Percentiles rank a stretch among this genome's conserved stretches.
Conservation (phyloP, 2,888 invertebrate genomes). For the Prionchulus punctatus region DNA sequence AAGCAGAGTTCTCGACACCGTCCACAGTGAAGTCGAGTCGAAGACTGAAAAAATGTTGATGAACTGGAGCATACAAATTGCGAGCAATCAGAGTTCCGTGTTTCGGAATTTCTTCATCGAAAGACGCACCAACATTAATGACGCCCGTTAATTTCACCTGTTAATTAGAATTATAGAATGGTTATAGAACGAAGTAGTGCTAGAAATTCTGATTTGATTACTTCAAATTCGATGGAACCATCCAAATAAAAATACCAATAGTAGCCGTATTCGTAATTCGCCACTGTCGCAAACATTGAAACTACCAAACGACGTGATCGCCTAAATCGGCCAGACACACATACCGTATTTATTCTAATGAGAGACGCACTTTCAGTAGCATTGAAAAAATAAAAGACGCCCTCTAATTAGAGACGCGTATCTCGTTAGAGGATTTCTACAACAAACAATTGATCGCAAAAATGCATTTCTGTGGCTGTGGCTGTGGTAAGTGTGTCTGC, state of each 20-base stretch:
- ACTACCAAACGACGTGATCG: slow-evolving; percentile 9
- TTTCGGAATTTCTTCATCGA: background rate
- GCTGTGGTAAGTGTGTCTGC: no score
- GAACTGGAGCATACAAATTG: slow-evolving; percentile 12
- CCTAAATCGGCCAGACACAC: no score
- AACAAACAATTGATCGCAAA: no score
- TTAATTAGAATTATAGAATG: background rate
- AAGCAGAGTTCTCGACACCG: slow-evolving; percentile 11
- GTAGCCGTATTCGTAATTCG: slow-evolving; percentile 13
- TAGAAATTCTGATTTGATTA: background rate
- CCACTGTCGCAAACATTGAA: slow-evolving; percentile 10
- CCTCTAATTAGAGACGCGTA: no score
- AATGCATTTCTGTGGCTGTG: no score
- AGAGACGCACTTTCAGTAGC: no score
- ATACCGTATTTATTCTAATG: no score
- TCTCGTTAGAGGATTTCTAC: no score
- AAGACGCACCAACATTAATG: slow-evolving; percentile 8
- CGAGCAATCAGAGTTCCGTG: slow-evolving; percentile 11
- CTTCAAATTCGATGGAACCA: slow-evolving; percentile 7
- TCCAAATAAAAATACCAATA: slow-evolving; percentile 13
- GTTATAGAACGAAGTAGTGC: background rate
- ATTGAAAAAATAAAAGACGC: no score
- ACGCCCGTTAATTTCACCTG: slow-evolving; percentile 12
- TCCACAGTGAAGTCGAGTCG: slow-evolving; percentile 12
- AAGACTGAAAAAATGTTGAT: slow-evolving; percentile 12